Evolutionary conservation across 2,797 vertebrate species (phyloP), one percentile per base, ranked within the genome.

Genomic region (Parauchenoglanis punctatus): DNA sequence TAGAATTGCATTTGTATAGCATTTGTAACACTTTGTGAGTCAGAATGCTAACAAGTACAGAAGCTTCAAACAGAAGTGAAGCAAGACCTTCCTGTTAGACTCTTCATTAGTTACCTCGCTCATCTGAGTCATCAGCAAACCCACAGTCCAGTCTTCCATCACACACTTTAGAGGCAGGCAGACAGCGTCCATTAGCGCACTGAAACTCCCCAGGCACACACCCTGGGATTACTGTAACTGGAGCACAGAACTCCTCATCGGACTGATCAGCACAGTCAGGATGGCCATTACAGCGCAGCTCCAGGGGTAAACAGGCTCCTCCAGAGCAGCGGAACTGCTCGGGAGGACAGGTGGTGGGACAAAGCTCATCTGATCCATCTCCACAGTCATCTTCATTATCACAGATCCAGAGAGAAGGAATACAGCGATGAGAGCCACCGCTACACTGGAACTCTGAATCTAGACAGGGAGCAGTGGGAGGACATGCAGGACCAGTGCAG

Each of bases 341-440:
- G 0, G 95, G 95, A 46, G 95, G 89, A 61, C 97, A 98, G 63
- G 94, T 96, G 3, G 92, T 89, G 0, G 93, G 92, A 77, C 97
- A 98, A 56, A 95, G 49, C 91, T 99, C 98, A 0, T 99, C 98
- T 0, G 97, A 98, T 44, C 97, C 97, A 0, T 99, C 97, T 0
- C 96, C 96, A 0, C 97, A 99, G 92, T 99, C 97, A 0, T 98
- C 96, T 91, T 99, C 96, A 0, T 98, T 96, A 93, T 99, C 98
- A 84, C 98, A 99, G 67, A 97, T 90, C 98, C 98, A 98, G 6
- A 94, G 93, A 0, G 89, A 91, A 0, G 97, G 97, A 84, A 98
- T 94, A 85, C 97, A 98, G 85, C 95, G 96, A 0, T 12, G 72
- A 54, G 90, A 85, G 11, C 96, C 96, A 0, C 93, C 93, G 0